Evolutionary conservation across 2,888 invertebrate genomes (phyloP).

Genomic region (Sisyra nigra): DNA sequence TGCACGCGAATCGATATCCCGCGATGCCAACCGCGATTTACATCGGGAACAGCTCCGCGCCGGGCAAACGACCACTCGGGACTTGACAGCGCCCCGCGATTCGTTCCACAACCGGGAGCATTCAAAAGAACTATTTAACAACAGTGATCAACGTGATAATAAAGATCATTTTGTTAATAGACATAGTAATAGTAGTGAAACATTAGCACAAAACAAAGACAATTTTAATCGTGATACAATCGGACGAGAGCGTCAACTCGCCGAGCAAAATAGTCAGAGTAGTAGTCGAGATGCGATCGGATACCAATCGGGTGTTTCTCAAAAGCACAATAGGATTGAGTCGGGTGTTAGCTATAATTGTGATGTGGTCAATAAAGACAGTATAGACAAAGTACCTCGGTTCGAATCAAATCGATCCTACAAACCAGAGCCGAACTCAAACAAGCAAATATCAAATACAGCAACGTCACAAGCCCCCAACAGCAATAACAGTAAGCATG

Average conservation of each 20-base stretch:
- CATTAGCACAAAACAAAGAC: slow-evolving; percentile 1
- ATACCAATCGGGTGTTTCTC: not conserved
- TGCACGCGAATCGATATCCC: not conserved
- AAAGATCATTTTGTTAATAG: not conserved
- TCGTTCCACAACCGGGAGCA: not conserved
- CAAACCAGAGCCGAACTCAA: too few species aligned
- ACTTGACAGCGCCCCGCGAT: slow-evolving; percentile 5
- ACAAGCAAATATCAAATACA: too few species aligned
- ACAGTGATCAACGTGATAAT: not conserved
- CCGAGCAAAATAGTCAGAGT: slow-evolving; percentile 1
- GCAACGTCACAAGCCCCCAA: too few species aligned
- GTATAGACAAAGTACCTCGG: not conserved
- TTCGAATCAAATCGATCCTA: not conserved
- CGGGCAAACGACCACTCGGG: slow-evolving; percentile 1
- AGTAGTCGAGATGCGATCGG: not conserved
- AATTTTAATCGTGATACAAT: not conserved
- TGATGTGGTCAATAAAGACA: not conserved
- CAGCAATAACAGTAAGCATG: too few species aligned
- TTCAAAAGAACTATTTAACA: slow-evolving; percentile 1
- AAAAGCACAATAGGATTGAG: not conserved
- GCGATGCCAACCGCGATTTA: slow-evolving; percentile 1
- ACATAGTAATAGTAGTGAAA: not conserved
- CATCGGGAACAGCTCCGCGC: not conserved
- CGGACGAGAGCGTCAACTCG: not conserved
- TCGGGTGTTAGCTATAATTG: not conserved